These are phyloP conservation scores for Masnerella sp. DNA, from an alignment of 2,888 invertebrate genomes.

Conservation along the genomic window DNA sequence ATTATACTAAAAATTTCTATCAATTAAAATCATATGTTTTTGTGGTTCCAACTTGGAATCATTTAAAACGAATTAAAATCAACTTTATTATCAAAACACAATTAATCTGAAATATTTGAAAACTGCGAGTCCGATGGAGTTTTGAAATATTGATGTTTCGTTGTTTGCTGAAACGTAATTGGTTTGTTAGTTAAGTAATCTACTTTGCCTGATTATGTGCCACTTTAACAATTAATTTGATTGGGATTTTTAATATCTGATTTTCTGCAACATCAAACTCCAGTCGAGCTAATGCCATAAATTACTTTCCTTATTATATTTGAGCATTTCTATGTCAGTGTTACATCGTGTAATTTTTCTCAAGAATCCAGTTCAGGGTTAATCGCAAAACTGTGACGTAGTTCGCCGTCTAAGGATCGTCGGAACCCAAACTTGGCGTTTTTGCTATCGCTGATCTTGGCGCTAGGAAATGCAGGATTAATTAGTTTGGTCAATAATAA, in stretches of 20 bases:
- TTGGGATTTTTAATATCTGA: background rate
- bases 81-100: no score
- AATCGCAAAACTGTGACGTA: conserved; percentile 16
- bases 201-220: background rate
- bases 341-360: conserved; percentile 27
- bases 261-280: background rate
- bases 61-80: no score
- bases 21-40: no score
- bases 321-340: conserved; percentile 16
- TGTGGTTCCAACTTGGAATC: no score
- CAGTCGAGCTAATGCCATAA: background rate
- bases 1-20: no score
- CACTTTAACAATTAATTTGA: background rate
- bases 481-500: no score
- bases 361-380: conserved; percentile 40
- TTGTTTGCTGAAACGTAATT: no score
- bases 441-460: conserved; percentile 8
- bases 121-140: no score
- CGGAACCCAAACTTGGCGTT: background rate
- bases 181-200: background rate
- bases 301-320: conserved; percentile 1
- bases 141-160: no score
- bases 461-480: conserved; percentile 9
- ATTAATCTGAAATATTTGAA: no score
- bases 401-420: conserved; percentile 8